Conservation (phyloP, 2,797 vertebrate species). For the Setipinna tenuifilis region DNA sequence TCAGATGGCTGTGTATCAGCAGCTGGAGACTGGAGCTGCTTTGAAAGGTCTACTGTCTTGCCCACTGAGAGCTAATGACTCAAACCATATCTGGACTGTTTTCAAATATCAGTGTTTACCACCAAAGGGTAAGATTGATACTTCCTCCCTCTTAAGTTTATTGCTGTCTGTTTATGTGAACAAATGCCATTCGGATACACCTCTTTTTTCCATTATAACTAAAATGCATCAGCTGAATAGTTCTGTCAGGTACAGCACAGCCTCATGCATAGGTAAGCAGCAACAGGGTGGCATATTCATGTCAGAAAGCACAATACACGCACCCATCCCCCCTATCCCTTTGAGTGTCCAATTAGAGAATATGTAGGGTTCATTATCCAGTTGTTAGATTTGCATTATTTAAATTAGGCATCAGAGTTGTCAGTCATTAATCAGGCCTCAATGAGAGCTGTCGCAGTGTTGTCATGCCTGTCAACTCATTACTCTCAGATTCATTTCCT, state of each 20-base stretch:
- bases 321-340: slow-evolving; percentile 49
- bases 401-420: slow-evolving; percentile 71
- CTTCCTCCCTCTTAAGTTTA: not conserved
- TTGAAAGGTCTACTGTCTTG: not conserved
- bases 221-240: not conserved
- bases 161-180: not conserved
- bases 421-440: slow-evolving; percentile 86
- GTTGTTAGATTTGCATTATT: slow-evolving; percentile 77
- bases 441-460: slow-evolving; percentile 81
- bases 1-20: not conserved
- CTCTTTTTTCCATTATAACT: not conserved
- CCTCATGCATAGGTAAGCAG: slow-evolving; percentile 29
- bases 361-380: slow-evolving; percentile 72
- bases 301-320: slow-evolving; percentile 57
- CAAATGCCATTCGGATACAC: not conserved
- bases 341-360: slow-evolving; percentile 69
- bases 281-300: slow-evolving; percentile 57
- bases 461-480: slow-evolving; percentile 80
- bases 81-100: not conserved
- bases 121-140: not conserved
- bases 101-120: not conserved
- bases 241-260: not conserved
- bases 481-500: slow-evolving; percentile 74
- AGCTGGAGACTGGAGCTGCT: not conserved
- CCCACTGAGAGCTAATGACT: not conserved